Evolutionary conservation across 2,113 vertebrate genomes (phyloP).

Genomic region (Bufo gargarizans): DNA sequence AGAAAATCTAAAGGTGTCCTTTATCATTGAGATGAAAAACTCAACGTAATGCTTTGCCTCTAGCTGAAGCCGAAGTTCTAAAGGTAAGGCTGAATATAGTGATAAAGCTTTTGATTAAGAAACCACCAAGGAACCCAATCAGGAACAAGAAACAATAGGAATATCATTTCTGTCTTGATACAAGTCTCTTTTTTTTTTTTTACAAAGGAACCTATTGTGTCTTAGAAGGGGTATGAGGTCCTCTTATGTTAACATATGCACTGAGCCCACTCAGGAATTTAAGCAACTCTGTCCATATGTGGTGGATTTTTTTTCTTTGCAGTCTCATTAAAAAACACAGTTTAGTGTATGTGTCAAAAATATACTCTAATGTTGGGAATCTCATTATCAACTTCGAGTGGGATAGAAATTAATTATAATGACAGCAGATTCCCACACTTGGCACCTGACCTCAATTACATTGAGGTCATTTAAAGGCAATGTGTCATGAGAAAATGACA

Average conservation of each 20-base stretch:
- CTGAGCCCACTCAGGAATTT: background rate
- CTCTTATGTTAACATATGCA: constrained; percentile 3
- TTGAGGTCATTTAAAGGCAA: no score
- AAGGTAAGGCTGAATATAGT: background rate
- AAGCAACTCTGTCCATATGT: background rate
- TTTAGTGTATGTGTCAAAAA: background rate
- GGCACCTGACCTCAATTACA: no score
- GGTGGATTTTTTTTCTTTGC: background rate
- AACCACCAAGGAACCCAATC: background rate
- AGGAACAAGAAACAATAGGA: background rate
- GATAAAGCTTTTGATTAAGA: constrained; percentile 10
- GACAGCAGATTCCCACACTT: background rate
- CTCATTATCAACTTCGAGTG: background rate
- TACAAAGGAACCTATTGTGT: background rate
- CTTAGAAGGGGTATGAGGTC: background rate
- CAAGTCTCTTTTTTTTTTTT: background rate
- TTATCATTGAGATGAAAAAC: background rate
- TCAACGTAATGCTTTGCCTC: background rate
- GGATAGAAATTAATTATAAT: background rate
- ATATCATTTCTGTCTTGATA: background rate
- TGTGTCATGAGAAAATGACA: no score
- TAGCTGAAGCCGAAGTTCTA: background rate
- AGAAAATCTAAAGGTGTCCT: background rate
- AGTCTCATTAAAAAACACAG: background rate
- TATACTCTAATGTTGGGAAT: background rate